Evolutionary conservation across 2,113 vertebrate genomes (phyloP), one percentile per base, ranked within the genome.

Genomic region (Petrocephalus zakoni): DNA sequence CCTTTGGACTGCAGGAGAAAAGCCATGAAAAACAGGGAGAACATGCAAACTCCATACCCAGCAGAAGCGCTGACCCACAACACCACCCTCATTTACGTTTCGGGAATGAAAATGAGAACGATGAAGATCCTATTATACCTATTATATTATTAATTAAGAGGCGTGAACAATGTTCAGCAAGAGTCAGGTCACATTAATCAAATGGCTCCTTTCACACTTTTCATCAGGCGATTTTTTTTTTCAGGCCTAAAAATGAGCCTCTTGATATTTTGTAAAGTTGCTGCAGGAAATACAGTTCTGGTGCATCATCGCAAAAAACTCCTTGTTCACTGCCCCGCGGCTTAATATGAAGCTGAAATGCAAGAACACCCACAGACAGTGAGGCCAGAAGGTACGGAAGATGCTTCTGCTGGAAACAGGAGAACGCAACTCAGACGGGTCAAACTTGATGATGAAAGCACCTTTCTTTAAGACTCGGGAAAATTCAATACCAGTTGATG

Each of bases 401-500:
- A 29, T 2, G 52, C 53, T 81, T 83, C 17, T 37, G 53, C 7
- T 61, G 49, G 56, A 29, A 51, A 85, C 37, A 19, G 75, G 58
- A 85, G 55, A 68, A 58, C 1, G 13, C 42, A 25, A 8, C 64
- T 78, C 42, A 6, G n/a, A 72, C 34, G 42, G 56, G 46, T 68
- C 55, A 47, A 29, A 46, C 56, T 72, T 2, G 8, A 56, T 53
- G 90, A 87, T 88, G 87, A 89, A 91, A 91, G 90, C 87, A 90
- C 91, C 83, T 68, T 88, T 58, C 91, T 91, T 91, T 88, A 90
- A 90, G 82, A 88, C 21, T 0, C 9, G 86, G 92, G 84, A 91
- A 93, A 93, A 93, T 89, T 92, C 94, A 89, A 92, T 93, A 93
- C 90, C 92, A 94, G 91, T 94, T 91, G 93, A 92, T 90, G 91